Percentiles rank a stretch among this genome's conserved stretches.
These are phyloP conservation scores for Pelagia noctiluca DNA, from an alignment of 30 jellyfish, hydroid and myxozoan genomes.

Conservation along the genomic window DNA sequence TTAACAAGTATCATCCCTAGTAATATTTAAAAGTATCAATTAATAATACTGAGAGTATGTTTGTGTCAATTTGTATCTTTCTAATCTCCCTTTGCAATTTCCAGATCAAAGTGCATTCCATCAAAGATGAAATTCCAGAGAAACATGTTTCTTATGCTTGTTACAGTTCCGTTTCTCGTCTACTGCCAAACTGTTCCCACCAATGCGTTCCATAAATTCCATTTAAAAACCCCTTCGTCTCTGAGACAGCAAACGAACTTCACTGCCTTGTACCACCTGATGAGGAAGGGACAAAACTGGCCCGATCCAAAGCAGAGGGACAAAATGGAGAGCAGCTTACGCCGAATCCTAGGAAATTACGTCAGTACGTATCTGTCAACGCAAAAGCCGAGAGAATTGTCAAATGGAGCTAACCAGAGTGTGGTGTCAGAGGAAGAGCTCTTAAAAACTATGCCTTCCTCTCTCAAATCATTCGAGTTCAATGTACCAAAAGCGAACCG, in stretches of 20 bases:
- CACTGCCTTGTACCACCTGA: conserved; percentile 66
- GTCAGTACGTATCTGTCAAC: conserved; percentile 47
- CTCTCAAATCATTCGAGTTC: conserved; percentile 41
- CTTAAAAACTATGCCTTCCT: conserved; percentile 59
- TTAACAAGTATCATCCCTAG: too few relatives aligned
- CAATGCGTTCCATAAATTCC: conserved; percentile 41
- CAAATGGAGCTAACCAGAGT: conserved; percentile 5
- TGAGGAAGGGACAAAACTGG: conserved; percentile 67
- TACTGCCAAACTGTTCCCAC: conserved; percentile 70
- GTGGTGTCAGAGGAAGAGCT: conserved; percentile 55
- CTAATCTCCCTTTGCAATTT: too few relatives aligned
- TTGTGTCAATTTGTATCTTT: too few relatives aligned
- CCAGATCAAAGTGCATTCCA: conserved; percentile 1
- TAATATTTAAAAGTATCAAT: too few relatives aligned
- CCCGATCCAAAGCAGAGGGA: conserved; percentile 69
- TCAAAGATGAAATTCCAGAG: conserved; percentile 42
- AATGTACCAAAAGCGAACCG: conserved; percentile 36
- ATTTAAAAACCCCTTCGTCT: conserved; percentile 57
- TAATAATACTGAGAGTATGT: too few relatives aligned
- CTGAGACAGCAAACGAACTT: conserved; percentile 53
- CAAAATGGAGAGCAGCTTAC: conserved; percentile 31
- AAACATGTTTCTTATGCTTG: conserved; percentile 23
- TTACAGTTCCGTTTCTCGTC: conserved; percentile 40
- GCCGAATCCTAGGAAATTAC: conserved; percentile 57
- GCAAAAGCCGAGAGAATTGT: conserved; percentile 52